Conservation (phyloP, 2,888 invertebrate genomes). For the Trypoxylon attenuatum region DNA sequence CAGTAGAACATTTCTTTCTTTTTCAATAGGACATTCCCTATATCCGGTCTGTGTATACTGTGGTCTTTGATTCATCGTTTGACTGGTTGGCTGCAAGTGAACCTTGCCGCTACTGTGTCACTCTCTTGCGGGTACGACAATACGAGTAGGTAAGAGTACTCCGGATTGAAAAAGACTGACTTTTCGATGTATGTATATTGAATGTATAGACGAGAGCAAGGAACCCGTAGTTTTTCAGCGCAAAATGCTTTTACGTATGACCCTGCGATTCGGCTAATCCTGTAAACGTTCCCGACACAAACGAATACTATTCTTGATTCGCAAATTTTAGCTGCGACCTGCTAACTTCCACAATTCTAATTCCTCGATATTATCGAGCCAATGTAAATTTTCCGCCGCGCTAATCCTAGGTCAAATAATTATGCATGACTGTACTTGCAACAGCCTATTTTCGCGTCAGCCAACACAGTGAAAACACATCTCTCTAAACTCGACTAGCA, state of each 20-base stretch:
- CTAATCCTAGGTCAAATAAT: too few relatives aligned
- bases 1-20: conserved; percentile 73
- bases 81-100: conserved; percentile 48
- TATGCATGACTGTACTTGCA: too few relatives aligned
- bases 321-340: conserved; percentile 44
- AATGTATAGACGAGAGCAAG: conserved; percentile 34
- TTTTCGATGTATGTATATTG: too few relatives aligned
- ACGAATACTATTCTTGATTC: conserved; percentile 53
- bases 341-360: too few relatives aligned
- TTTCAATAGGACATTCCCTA: conserved; percentile 55
- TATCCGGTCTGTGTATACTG: conserved; percentile 17
- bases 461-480: too few relatives aligned
- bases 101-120: conserved; percentile 50
- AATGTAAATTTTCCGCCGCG: too few relatives aligned
- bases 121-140: conserved; percentile 17
- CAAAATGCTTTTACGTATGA: conserved; percentile 27
- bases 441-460: too few relatives aligned
- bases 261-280: conserved; percentile 25
- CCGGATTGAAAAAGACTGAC: conserved; percentile 24
- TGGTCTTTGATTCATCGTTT: conserved; percentile 27
- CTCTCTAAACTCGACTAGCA: too few relatives aligned
- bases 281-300: conserved; percentile 33
- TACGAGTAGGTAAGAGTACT: conserved; percentile 21
- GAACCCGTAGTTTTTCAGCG: conserved; percentile 23
- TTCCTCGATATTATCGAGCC: too few relatives aligned